Evolutionary conservation across 2,113 vertebrate species (phyloP), one percentile per base, ranked within the genome.

Genomic region (Epinephelus moara): DNA sequence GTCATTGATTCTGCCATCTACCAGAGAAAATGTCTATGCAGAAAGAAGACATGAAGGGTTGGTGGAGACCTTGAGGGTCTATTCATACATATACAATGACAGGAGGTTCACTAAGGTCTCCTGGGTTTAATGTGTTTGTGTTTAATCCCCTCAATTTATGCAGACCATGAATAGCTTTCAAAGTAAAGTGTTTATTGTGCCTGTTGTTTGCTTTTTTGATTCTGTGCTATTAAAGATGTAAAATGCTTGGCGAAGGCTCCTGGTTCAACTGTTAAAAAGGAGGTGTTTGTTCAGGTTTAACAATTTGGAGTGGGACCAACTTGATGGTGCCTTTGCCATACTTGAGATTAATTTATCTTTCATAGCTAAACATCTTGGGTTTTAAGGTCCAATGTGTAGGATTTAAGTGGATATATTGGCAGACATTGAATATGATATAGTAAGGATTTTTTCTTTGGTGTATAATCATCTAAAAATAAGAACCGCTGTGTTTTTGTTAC

Each of bases 31-130:
- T 71, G 74, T 76, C 52, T 68, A 3, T 2, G 70, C 1, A 50
- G 37, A 69, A 73, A 45, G 42, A 66, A 42, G 25, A 64, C 75
- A 71, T 18, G 62, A 74, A 71, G 45, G 50, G 50, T 63, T 85
- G 45, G 79, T 81, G 62, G 66, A 67, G 68, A 89, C 85, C 80
- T 79, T 78, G 75, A 84, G 57, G 77, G 77, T 33, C 77, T 72
- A 53, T 88, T 89, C 77, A 91, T 78, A 80, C 70, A 75, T 67
- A 78, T 70, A 86, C 87, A 91, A 89, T 80, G 75, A 79, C 76
- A 66, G 68, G 67, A 75, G 75, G 71, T 89, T 88, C 8, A 74
- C 75, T 75, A 40, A 83, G 45, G 72, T 80, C 69, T 89, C 84
- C 86, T 78, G 78, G 66, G 71, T 84, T 81, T 86, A 82, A 83